A percentile compares a stretch with the other conserved stretches of the same genome.
Conservation (phyloP, 23 tunicate genomes). For the Clavelina lepadiformis region DNA sequence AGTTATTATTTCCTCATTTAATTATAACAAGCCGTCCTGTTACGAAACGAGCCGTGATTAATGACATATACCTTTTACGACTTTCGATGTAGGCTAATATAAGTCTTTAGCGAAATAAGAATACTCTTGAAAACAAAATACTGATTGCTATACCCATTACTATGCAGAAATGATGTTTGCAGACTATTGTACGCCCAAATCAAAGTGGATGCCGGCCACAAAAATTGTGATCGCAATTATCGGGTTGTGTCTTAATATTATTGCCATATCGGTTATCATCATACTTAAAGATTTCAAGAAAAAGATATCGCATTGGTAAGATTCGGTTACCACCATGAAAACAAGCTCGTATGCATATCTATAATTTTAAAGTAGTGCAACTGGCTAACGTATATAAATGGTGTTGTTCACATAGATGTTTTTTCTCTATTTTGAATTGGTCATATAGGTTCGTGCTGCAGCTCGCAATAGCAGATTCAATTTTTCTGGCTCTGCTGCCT, state of each 20-base stretch:
- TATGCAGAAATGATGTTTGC: too few relatives aligned
- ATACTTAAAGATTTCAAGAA: constrained; percentile 72
- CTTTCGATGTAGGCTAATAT: too few relatives aligned
- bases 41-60: too few relatives aligned
- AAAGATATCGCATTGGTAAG: constrained; percentile 69
- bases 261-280: constrained; percentile 61
- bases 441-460: constrained; percentile 73
- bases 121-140: too few relatives aligned
- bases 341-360: not conserved
- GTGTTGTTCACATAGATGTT: not conserved
- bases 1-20: too few relatives aligned
- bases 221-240: constrained; percentile 18
- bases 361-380: too few relatives aligned
- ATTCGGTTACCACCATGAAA: not conserved
- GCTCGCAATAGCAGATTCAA: constrained; percentile 65
- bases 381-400: not conserved
- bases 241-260: constrained; percentile 57
- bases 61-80: too few relatives aligned
- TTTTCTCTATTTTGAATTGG: not conserved
- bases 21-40: too few relatives aligned
- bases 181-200: too few relatives aligned
- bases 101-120: too few relatives aligned
- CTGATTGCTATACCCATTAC: too few relatives aligned
- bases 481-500: constrained; percentile 62
- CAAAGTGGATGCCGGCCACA: not conserved